These are phyloP conservation scores for Stigmatopora nigra DNA, from an alignment of 2,113 vertebrate species.

Conservation along the genomic window DNA sequence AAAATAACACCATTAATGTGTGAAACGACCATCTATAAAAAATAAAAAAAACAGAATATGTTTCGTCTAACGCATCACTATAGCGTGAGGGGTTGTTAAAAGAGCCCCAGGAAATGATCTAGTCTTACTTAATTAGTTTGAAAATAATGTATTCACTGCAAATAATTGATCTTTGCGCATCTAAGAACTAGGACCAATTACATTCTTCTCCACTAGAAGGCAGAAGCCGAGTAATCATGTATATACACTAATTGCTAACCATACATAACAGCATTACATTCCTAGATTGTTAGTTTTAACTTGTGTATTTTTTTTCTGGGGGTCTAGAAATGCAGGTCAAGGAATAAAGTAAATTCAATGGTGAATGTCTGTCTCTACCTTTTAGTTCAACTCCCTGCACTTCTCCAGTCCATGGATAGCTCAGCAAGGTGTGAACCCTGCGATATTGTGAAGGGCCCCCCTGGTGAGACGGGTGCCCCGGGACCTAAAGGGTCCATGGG, in stretches of 20 bases:
- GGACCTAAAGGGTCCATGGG: constrained; percentile 68
- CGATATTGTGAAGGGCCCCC: constrained; percentile 60
- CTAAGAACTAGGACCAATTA: too few species aligned
- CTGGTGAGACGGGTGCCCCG: constrained; percentile 62
- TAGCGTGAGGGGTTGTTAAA: background rate
- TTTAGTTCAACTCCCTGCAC: constrained; percentile 66
- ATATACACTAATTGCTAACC: too few species aligned
- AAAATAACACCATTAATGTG: background rate
- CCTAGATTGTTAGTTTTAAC: too few species aligned
- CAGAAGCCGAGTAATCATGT: too few species aligned
- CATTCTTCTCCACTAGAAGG: background rate
- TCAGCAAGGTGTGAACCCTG: constrained; percentile 56
- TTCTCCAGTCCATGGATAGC: constrained; percentile 63
- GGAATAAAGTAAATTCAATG: background rate
- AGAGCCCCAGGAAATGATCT: background rate
- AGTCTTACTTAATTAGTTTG: background rate
- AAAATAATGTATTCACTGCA: background rate
- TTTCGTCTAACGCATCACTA: background rate
- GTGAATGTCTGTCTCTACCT: constrained; percentile 9
- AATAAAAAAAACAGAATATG: background rate
- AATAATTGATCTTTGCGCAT: too few species aligned
- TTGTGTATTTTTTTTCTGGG: too few species aligned
- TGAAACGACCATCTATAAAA: background rate
- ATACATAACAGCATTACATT: background rate
- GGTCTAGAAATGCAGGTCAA: too few species aligned